Percentiles rank a stretch among this genome's conserved stretches.
These are phyloP conservation scores for Petaurus breviceps DNA, from an alignment of 2,113 vertebrate species.

Conservation along the genomic window DNA sequence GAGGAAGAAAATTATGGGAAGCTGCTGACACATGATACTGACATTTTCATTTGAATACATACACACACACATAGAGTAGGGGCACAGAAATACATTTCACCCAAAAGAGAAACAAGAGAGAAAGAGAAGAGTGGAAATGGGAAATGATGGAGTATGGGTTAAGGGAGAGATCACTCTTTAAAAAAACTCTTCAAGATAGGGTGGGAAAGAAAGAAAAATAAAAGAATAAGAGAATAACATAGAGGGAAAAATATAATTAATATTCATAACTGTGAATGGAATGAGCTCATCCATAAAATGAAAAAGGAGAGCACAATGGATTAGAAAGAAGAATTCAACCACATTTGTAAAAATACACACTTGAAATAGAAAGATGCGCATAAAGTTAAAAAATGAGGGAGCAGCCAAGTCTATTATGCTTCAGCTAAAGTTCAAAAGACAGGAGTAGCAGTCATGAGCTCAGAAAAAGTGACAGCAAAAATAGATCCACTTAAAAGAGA, in stretches of 20 bases:
- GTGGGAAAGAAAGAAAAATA: background rate
- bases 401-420: background rate
- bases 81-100: background rate
- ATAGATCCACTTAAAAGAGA: background rate
- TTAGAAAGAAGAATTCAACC: background rate
- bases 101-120: background rate
- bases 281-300: background rate
- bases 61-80: background rate
- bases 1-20: too few species aligned
- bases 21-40: too few species aligned
- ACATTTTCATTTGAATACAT: too few species aligned
- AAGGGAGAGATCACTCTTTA: background rate
- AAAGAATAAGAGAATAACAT: background rate
- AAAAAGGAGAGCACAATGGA: background rate
- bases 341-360: background rate
- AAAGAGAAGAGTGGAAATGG: background rate
- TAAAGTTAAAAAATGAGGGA: too few species aligned
- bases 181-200: background rate
- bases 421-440: too few species aligned
- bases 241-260: background rate
- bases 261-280: background rate
- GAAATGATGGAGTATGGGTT: background rate
- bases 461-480: background rate
- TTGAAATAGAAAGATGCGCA: background rate
- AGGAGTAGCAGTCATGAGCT: background rate